A percentile compares a stretch with the other conserved stretches of the same genome.
Conservation (phyloP, 2,888 invertebrate species). For the Diogma glabrata region DNA sequence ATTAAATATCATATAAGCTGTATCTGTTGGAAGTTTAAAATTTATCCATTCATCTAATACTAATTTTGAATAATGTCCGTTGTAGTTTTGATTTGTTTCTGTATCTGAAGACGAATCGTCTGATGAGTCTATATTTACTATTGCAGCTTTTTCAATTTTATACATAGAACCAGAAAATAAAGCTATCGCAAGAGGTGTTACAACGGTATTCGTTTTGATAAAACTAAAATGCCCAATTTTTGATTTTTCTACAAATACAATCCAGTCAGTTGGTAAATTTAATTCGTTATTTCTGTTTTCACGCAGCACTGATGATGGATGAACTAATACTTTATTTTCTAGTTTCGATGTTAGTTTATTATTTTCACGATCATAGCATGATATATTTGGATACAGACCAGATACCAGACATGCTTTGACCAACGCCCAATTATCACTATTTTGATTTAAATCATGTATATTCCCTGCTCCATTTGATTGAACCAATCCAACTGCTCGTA, state of each 20-base stretch:
- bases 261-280: conserved; percentile 65
- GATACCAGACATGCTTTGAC: conserved; percentile 81
- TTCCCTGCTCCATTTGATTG: conserved; percentile 59
- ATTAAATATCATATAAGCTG: conserved; percentile 51
- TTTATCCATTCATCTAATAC: conserved; percentile 65
- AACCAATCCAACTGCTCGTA: conserved; percentile 39
- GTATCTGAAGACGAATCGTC: conserved; percentile 12
- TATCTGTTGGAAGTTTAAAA: conserved; percentile 55
- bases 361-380: conserved; percentile 55
- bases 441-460: conserved; percentile 67
- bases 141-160: conserved; percentile 31
- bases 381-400: conserved; percentile 83
- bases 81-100: no score
- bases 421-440: conserved; percentile 80
- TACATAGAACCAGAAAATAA: conserved; percentile 41
- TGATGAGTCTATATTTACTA: conserved; percentile 25
- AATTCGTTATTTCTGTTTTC: conserved; percentile 11
- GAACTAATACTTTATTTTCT: conserved; percentile 42
- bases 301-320: conserved; percentile 45
- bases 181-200: conserved; percentile 70
- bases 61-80: conserved; percentile 27
- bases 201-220: conserved; percentile 66
- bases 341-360: conserved; percentile 51
- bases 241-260: conserved; percentile 77
- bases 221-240: conserved; percentile 55